Percentiles rank a stretch among this genome's conserved stretches.
phyloP scores from a whole-genome alignment of 2,888 invertebrate species.

The Lepetodrilus schrolli region DNA sequence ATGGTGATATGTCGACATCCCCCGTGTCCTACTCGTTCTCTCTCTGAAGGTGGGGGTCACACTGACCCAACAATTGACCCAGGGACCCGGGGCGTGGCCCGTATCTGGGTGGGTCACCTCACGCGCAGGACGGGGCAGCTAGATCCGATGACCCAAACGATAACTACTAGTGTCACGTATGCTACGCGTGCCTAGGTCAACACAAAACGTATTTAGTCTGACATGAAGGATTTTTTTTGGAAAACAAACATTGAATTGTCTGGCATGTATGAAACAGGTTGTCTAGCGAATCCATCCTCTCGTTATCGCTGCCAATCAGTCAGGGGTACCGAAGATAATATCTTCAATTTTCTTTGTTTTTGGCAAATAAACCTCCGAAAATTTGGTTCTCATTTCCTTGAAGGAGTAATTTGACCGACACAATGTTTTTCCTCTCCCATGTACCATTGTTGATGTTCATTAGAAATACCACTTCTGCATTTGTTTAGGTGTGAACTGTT shows the following conservation, averaged over 20 bases:
- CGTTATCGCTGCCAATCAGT: not conserved
- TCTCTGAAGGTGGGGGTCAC: constrained; percentile 23
- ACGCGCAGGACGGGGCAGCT: not conserved
- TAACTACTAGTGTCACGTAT: constrained; percentile 1
- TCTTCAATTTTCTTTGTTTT: constrained; percentile 19
- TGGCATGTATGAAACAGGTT: constrained; percentile 19
- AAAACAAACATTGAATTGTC: constrained; percentile 9
- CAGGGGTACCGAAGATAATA: not conserved
- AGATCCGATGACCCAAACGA: not conserved
- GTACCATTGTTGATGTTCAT: not conserved
- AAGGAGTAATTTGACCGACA: not conserved
- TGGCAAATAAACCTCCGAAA: constrained; percentile 16
- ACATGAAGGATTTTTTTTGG: constrained; percentile 11
- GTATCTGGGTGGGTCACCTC: constrained; percentile 5
- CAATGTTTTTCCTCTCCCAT: not conserved
- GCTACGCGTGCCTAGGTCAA: constrained; percentile 7
- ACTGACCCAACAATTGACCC: constrained; percentile 16
- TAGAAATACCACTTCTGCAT: not conserved
- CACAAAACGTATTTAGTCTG: not conserved
- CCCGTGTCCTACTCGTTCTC: not conserved
- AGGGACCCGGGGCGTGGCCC: not conserved
- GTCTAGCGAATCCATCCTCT: not conserved
- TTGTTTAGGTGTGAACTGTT: not conserved
- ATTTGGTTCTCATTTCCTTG: not conserved
- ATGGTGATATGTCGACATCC: constrained; percentile 6